Conservation (phyloP, 2,888 invertebrate species). For the Amiota communis region DNA sequence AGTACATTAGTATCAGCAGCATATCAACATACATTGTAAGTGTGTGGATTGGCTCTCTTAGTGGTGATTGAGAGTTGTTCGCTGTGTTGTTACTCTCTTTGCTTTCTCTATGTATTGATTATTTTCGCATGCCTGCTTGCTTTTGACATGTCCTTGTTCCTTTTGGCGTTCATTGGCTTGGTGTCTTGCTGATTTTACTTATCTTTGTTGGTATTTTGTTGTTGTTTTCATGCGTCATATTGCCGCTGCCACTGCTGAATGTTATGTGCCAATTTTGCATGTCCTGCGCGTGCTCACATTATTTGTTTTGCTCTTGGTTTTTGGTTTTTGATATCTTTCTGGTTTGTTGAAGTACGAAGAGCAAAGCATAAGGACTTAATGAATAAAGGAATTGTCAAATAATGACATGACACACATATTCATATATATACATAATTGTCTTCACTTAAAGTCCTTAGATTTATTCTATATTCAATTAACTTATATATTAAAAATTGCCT, state of each 20-base stretch:
- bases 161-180: constrained; percentile 58
- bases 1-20: too few species aligned
- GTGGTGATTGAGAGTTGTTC: neutral
- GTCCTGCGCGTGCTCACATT: constrained; percentile 8
- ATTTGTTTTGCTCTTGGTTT: constrained; percentile 28
- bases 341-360: neutral
- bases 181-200: neutral
- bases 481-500: too few species aligned
- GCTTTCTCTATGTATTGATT: constrained; percentile 65
- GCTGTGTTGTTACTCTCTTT: neutral
- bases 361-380: neutral
- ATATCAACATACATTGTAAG: too few species aligned
- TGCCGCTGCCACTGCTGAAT: neutral
- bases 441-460: too few species aligned
- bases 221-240: neutral
- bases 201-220: neutral
- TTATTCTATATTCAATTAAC: too few species aligned
- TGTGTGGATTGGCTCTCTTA: neutral
- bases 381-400: constrained; percentile 2
- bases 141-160: constrained; percentile 65
- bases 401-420: neutral
- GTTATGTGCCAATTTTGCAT: neutral
- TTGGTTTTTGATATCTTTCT: too few species aligned
- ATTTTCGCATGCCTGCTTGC: constrained; percentile 49
- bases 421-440: neutral